Base-by-base conservation (phyloP, 2,797 vertebrate species). In the Staurois parvus region DNA sequence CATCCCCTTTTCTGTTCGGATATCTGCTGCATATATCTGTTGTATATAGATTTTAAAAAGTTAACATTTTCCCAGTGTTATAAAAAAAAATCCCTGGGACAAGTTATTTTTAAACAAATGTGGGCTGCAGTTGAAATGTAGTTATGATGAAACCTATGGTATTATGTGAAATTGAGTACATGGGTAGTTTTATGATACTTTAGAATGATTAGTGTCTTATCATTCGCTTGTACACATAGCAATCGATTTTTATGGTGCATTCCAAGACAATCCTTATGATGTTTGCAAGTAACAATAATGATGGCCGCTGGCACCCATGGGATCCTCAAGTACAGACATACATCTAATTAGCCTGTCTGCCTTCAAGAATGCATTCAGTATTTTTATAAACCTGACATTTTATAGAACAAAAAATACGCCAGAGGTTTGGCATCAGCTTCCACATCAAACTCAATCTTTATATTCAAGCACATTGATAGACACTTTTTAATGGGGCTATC, bases 131-230 rank as follows among this genome's bases (percentile, higher is more conserved):
- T 56, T 79, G 10, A 26, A 59, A 80, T 81, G 48, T 0, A 0
- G 21, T 59, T 24, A 56, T 59, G 21, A 52, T 3, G 48, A 52
- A 0, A 15, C 4, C 21, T 24, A 24, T 52, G 48, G 19, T 59
- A 8, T 59, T 21, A 59, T 6, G 19, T 59, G 21, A 59, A 59
- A 59, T 10, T 85, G 72, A 62, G 24, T 62, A 62, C 34, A 62
- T n/a, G 24, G 37, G 89, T 72, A 66, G 59, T 64, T 80, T 76
- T 90, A 73, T 90, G 90, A 89, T 90, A 84, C 87, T 83, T 0
- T 0, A 85, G 69, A 90, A 80, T 90, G 92, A 93, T 91, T 89
- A 91, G 73, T 85, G 86, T 87, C 88, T 91, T 90, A 89, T 92
- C 90, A 59, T 26, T 24, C n/a, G 42, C 24, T 17, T 73, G 34